Base-by-base conservation (phyloP, 1,140 invertebrate genomes). In the Drosophila santomea region DNA sequence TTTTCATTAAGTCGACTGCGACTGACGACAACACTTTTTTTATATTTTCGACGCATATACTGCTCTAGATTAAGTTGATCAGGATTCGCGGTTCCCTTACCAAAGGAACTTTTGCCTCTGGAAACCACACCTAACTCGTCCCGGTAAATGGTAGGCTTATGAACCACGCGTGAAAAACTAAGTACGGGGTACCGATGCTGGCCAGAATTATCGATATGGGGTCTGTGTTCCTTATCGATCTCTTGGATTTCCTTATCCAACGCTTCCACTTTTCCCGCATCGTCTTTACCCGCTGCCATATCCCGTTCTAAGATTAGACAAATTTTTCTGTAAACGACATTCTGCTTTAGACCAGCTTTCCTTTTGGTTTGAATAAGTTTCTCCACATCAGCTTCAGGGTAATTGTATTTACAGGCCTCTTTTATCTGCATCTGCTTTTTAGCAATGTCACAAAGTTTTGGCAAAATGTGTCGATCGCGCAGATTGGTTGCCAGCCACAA, bases 321-420 rank as follows among this genome's bases (percentile, higher is more conserved):
- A 1, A 75, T 41, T 23, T 82, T 83, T 6, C 32, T 61, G 4
- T 56, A 61, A 3, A 75, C 80, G 11, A 39, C 58, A 4, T 51
- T 48, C 0, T 20, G 14, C 35, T 55, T 63, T 11, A 47, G 39
- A 0, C 74, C 62, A 1, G 23, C 20, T 0, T 45, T 17, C 0
- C 25, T 43, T 20, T 79, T 75, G 0, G 7, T 55, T 48, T 78
- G 63, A 5, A 82, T 23, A 0, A 83, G 48, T 15, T 47, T 41
- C 3, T 74, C 75, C 4, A 79, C 63, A 17, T 82, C 80, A 1
- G 25, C 43, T 38, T 84, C 80, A 20, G 75, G 66, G 32, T 62
- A 75, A 3, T 25, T 17, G 4, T 59, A 79, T 6, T 68, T 59
- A 0, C 17, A 38, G 0, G 81, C 62, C 3, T 14, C 28, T 7